Percentiles rank a stretch among this genome's conserved stretches.
Evolutionary conservation across 2,888 invertebrate species (phyloP).

Genomic region (Campoletis raptor): DNA sequence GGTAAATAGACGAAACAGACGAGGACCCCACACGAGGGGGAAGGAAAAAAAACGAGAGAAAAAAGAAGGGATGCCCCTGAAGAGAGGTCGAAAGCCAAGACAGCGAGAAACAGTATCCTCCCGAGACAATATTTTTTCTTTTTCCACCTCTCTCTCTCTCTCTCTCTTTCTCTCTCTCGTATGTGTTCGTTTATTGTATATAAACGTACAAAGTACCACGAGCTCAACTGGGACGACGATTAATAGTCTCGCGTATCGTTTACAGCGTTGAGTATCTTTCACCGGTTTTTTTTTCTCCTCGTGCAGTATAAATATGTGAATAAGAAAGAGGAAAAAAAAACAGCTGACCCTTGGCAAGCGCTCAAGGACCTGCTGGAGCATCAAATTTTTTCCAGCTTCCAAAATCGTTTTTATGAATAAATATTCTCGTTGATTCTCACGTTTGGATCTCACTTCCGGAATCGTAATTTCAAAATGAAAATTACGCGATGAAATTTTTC

Average conservation of each 20-base stretch:
- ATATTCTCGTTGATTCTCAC: slow-evolving; percentile 42
- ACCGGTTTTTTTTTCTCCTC: slow-evolving; percentile 59
- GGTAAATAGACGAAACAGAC: slow-evolving; percentile 15
- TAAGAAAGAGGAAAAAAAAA: slow-evolving; percentile 16
- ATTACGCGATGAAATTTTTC: neutral
- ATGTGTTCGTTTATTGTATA: neutral
- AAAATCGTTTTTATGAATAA: slow-evolving; percentile 12
- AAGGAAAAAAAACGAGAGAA: neutral
- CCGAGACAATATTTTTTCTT: slow-evolving; percentile 50
- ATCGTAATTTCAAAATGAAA: slow-evolving; percentile 3
- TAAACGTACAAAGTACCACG: slow-evolving; percentile 16
- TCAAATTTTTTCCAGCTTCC: slow-evolving; percentile 21
- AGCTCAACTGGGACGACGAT: slow-evolving; percentile 60
- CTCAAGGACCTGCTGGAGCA: slow-evolving; percentile 39
- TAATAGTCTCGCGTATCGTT: slow-evolving; percentile 68
- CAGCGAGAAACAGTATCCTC: slow-evolving; percentile 40
- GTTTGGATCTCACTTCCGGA: slow-evolving; percentile 49
- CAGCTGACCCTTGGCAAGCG: slow-evolving; percentile 60
- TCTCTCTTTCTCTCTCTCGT: neutral
- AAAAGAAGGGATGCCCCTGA: slow-evolving; percentile 22
- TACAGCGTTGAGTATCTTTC: slow-evolving; percentile 67
- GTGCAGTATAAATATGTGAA: slow-evolving; percentile 9
- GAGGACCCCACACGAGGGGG: slow-evolving; percentile 29
- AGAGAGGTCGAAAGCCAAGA: slow-evolving; percentile 57
- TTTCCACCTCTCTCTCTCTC: neutral